A percentile compares a stretch with the other conserved stretches of the same genome.
Evolutionary conservation across 2,888 invertebrate genomes (phyloP).

Genomic region (Psylliodes chrysocephalus): DNA sequence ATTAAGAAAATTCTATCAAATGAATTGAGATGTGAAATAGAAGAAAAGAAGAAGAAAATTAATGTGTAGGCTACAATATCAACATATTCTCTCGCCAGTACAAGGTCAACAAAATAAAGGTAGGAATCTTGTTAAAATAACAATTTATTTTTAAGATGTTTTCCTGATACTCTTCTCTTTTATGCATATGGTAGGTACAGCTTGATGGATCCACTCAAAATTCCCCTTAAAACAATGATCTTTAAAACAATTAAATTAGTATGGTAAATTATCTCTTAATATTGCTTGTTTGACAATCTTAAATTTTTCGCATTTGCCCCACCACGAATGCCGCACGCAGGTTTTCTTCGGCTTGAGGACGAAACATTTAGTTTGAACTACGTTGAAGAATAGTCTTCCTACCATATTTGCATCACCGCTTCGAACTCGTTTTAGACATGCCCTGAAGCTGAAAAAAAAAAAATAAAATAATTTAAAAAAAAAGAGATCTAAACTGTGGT

Average conservation of each 20-base stretch:
- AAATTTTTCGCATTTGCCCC: conserved; percentile 81
- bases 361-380: conserved; percentile 95
- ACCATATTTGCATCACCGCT: conserved; percentile 90
- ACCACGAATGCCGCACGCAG: conserved; percentile 82
- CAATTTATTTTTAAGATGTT: too few species aligned
- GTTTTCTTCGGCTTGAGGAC: conserved; percentile 80
- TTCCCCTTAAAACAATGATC: background rate
- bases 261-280: conserved; percentile 78
- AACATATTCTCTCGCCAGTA: background rate
- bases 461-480: conserved; percentile 9
- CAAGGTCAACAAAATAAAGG: background rate
- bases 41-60: too few species aligned
- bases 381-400: conserved; percentile 93
- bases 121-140: background rate
- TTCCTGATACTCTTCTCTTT: too few species aligned
- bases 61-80: too few species aligned
- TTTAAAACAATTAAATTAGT: conserved; percentile 59
- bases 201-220: too few species aligned
- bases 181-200: too few species aligned
- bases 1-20: too few species aligned
- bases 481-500: too few species aligned
- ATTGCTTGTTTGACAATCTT: conserved; percentile 77
- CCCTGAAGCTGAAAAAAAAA: conserved; percentile 80
- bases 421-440: conserved; percentile 88
- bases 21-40: too few species aligned